Percentiles rank a stretch among this genome's conserved stretches.
These are phyloP conservation scores for Urocynchramus pylzowi DNA, from an alignment of 2,113 vertebrate genomes.

Conservation along the genomic window DNA sequence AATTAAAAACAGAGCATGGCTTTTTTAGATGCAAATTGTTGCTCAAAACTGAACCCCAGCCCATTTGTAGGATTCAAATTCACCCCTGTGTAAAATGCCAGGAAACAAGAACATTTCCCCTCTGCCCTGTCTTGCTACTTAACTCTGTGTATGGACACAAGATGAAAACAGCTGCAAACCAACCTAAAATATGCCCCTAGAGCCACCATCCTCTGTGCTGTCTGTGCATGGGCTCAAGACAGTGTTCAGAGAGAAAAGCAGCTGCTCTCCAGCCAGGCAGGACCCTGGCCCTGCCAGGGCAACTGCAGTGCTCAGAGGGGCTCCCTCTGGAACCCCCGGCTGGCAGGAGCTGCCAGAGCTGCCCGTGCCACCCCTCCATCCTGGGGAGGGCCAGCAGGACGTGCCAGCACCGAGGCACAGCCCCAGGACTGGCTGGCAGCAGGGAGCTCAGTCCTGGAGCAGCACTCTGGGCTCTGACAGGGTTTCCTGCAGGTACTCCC, in stretches of 20 bases:
- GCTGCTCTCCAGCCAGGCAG: neutral
- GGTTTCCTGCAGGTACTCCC: neutral
- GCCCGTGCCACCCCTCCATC: neutral
- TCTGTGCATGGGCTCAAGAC: neutral
- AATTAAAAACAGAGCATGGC: conserved; percentile 39
- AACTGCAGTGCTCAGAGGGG: neutral
- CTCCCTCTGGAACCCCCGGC: neutral
- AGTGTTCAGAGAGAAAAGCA: neutral
- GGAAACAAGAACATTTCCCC: neutral
- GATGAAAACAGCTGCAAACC: neutral
- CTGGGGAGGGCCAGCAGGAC: neutral
- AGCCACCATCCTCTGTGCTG: neutral
- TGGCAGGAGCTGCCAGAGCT: neutral
- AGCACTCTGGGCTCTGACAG: neutral
- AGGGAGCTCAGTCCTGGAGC: neutral
- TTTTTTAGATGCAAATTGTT: conserved; percentile 18
- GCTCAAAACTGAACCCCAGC: neutral
- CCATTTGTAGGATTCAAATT: neutral
- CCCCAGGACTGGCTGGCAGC: neutral
- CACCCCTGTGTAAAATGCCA: neutral
- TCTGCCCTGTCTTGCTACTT: neutral
- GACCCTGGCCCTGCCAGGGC: no score
- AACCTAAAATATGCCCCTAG: neutral
- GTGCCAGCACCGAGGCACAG: neutral
- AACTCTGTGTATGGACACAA: neutral